phyloP scores from a whole-genome alignment of 2,888 invertebrate genomes.

The Scaptodrosophila latifasciaeformis region DNA sequence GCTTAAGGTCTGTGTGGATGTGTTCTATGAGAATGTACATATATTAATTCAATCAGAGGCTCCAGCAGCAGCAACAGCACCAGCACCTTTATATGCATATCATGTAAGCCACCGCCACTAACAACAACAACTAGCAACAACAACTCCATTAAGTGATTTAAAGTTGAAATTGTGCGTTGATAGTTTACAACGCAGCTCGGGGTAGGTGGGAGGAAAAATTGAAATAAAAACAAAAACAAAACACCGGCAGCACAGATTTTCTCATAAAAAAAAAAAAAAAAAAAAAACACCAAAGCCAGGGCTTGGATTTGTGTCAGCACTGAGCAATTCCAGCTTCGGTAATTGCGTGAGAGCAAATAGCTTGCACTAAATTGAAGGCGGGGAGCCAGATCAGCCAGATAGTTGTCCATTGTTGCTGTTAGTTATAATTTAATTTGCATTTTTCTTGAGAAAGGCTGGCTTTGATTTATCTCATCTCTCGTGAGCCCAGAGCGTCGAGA shows the following conservation, averaged over 20 bases:
- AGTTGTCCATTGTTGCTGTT: slow-evolving; percentile 48
- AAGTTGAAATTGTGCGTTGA: slow-evolving; percentile 55
- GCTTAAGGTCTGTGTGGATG: too few species aligned
- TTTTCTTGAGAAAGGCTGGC: slow-evolving; percentile 24
- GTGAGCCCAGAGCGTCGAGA: too few species aligned
- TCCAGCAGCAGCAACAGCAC: too few species aligned
- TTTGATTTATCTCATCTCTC: slow-evolving; percentile 32
- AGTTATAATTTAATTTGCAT: slow-evolving; percentile 60
- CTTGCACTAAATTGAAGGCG: slow-evolving; percentile 40
- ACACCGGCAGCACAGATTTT: slow-evolving; percentile 17
- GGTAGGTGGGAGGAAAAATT: too few species aligned
- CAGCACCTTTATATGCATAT: slow-evolving; percentile 6
- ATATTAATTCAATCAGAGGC: slow-evolving; percentile 63
- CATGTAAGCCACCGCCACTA: slow-evolving; percentile 36
- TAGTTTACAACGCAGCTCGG: slow-evolving; percentile 1
- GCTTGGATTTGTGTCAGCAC: slow-evolving; percentile 42
- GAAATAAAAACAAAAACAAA: neutral
- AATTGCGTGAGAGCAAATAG: slow-evolving; percentile 56
- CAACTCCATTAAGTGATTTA: slow-evolving; percentile 63
- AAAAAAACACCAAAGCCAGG: slow-evolving; percentile 14
- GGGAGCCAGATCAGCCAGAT: slow-evolving; percentile 19
- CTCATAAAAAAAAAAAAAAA: slow-evolving; percentile 17
- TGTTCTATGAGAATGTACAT: too few species aligned
- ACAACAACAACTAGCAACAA: slow-evolving; percentile 25
- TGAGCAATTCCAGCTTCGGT: slow-evolving; percentile 18